phyloP scores from a whole-genome alignment of 2,797 vertebrate genomes.

The Pelodytes ibericus region DNA sequence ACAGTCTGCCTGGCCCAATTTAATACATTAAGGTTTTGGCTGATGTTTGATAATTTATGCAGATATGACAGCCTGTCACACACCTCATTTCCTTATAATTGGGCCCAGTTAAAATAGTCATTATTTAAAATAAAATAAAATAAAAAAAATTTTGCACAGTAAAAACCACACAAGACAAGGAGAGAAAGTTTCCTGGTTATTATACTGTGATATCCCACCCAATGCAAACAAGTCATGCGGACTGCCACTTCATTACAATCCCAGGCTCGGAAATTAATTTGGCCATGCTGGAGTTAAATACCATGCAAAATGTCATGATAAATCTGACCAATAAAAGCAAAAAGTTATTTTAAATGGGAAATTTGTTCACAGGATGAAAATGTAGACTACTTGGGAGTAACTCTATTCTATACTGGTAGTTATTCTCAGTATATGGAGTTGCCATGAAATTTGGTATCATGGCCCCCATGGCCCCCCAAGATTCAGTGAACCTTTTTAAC shows the following conservation, averaged over 20 bases:
- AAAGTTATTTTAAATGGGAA: too few species aligned
- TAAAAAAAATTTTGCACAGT: background rate
- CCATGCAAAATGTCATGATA: too few species aligned
- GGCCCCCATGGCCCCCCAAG: too few species aligned
- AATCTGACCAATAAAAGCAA: too few species aligned
- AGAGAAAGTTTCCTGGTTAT: background rate
- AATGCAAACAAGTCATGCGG: background rate
- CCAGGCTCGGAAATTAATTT: background rate
- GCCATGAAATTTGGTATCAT: too few species aligned
- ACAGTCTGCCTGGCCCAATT: constrained; percentile 39
- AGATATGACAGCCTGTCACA: constrained; percentile 50
- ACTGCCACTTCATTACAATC: background rate
- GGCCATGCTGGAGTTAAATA: constrained; percentile 3
- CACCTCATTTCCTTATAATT: constrained; percentile 54
- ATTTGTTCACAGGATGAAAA: too few species aligned
- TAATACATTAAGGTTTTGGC: constrained; percentile 43
- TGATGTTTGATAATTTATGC: constrained; percentile 35
- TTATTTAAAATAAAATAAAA: constrained; percentile 9
- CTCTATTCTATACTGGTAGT: too few species aligned
- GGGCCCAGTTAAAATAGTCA: constrained; percentile 21
- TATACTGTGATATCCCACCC: background rate
- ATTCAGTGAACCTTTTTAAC: too few species aligned
- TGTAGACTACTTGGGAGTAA: too few species aligned
- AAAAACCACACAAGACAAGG: constrained; percentile 8
- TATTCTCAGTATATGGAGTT: too few species aligned